A percentile compares a stretch with the other conserved stretches of the same genome.
Conservation (phyloP, 2,797 vertebrate genomes). For the Periophthalmus magnuspinnatus region DNA sequence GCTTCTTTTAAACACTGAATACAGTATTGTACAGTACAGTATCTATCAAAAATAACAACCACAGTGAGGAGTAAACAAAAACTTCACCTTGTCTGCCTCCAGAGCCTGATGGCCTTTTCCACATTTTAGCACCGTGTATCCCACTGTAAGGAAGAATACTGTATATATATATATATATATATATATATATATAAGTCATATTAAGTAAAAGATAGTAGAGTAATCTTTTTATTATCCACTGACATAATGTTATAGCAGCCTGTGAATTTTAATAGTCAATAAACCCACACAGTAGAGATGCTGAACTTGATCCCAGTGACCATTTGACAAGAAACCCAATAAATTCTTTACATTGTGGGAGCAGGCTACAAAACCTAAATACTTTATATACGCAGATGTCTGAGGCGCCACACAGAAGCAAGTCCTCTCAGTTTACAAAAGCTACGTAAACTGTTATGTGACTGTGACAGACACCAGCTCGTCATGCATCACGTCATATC, state of each 20-base stretch:
- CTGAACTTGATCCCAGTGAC: neutral
- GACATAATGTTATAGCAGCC: neutral
- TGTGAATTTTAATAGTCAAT: neutral
- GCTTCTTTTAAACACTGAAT: neutral
- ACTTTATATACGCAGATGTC: neutral
- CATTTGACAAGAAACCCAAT: neutral
- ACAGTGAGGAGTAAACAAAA: neutral
- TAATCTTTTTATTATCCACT: neutral
- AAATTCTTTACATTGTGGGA: neutral
- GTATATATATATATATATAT: no score
- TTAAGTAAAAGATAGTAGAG: conserved; percentile 4
- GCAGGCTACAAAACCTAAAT: conserved; percentile 4
- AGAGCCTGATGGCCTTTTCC: conserved; percentile 50
- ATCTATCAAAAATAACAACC: neutral
- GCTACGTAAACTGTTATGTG: neutral
- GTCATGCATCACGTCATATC: neutral
- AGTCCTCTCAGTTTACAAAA: conserved; percentile 1
- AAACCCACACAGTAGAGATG: neutral
- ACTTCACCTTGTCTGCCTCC: conserved; percentile 56
- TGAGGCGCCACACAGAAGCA: neutral
- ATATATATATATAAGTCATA: neutral
- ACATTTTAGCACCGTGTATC: conserved; percentile 58
- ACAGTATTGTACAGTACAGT: neutral
- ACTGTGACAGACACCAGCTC: neutral
- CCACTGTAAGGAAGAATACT: conserved; percentile 21